Evolutionary conservation across 2,113 vertebrate genomes (phyloP), one percentile per base, ranked within the genome.

Genomic region (Cromileptes altivelis): DNA sequence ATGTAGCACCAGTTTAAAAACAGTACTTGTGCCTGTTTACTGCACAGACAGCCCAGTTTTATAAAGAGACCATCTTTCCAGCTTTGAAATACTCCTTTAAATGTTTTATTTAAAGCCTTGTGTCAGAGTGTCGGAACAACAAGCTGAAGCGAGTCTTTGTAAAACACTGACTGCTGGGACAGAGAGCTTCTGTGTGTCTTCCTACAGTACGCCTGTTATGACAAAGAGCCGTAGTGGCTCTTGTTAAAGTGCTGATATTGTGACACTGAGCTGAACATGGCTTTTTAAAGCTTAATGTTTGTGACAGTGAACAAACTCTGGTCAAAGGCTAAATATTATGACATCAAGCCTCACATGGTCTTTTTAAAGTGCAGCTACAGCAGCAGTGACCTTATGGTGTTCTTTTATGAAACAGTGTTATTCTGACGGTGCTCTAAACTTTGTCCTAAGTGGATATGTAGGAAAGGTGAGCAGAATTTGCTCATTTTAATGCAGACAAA

Each of bases 311-410:
- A 14, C 40, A 37, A 69, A 19, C 19, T 63, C 27, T 42, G 21
- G 30, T 58, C 23, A 50, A 42, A 75, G 53, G 33, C 23, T 21
- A 55, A 67, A n/a, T 62, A 67, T 75, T 45, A 5, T 56, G 52
- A 71, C 47, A 57, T 0, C 49, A 45, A 75, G 63, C 25, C 21
- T 14, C 27, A 65, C 33, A 23, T 27, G 10, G 0, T 57, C 14
- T 47, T 74, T 55, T 47, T 25, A 58, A 61, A 73, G 33, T 13
- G 42, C 57, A 55, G 56, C 73, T 55, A n/a, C 23, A 65, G 50
- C 33, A 47, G 3, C 49, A 45, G 23, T 75, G 73, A 81, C 58
- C 27, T 85, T 75, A 57, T 69, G 6, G 33, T 45, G 21, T 37
- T 15, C 42, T 30, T 17, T 75, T n/a, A 23, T 42, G 2, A 37